These are phyloP conservation scores for Amblyornis subalaris DNA, from an alignment of 2,113 vertebrate genomes.

Conservation along the genomic window DNA sequence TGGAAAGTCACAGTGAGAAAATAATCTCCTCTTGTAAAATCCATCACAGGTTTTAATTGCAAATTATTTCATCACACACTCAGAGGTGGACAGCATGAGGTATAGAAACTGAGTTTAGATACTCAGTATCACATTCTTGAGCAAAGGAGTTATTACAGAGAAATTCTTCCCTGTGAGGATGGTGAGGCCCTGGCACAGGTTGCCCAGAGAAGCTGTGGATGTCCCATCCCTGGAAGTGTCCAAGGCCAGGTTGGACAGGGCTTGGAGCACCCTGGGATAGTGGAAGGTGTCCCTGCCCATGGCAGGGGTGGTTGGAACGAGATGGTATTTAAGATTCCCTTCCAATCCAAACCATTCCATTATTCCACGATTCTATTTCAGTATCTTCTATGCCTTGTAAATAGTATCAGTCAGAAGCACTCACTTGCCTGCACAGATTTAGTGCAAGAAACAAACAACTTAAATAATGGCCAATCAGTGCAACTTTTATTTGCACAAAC, in stretches of 20 bases:
- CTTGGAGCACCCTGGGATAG: rapidly evolving
- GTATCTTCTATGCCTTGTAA: not conserved
- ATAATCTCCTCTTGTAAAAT: not conserved
- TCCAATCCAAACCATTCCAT: not conserved
- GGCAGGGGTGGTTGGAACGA: rapidly evolving
- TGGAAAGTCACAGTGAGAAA: not conserved
- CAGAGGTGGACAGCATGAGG: not conserved
- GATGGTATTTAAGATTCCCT: not conserved
- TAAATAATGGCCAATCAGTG: not conserved
- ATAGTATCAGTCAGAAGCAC: not conserved
- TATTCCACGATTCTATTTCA: not conserved
- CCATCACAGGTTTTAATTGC: not conserved
- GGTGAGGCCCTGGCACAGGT: not conserved
- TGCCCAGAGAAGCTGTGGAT: not conserved
- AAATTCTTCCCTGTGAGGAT: not conserved
- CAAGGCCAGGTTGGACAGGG: rapidly evolving
- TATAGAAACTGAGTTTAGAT: not conserved
- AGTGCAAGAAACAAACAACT: not conserved
- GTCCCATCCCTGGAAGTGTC: not conserved
- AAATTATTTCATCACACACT: not conserved
- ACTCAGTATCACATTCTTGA: not conserved
- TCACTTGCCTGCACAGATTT: not conserved
- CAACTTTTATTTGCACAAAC: not conserved
- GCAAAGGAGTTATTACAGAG: not conserved
- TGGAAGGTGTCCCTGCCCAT: not conserved